Base-by-base conservation (phyloP, 2,113 vertebrate species). In the Pangasianodon hypophthalmus region DNA sequence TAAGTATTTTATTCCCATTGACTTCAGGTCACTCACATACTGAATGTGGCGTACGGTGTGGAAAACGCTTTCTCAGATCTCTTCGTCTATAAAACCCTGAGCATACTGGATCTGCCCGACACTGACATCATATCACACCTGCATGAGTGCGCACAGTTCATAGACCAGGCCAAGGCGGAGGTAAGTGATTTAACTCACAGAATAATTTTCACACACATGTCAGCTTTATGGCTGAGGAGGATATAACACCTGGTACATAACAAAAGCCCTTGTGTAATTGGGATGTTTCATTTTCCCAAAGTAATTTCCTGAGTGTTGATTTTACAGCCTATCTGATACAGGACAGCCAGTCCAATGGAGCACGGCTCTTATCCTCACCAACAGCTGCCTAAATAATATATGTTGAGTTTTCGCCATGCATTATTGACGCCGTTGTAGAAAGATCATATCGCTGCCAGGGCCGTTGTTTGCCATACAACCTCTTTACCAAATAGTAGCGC, bases 21-120 rank as follows among this genome's bases (percentile, higher is more conserved):
- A 0, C 91, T 93, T 88, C 94, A 99, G 98, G 97, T 99, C 92
- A 98, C 98, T 87, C 98, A 99, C 46, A 93, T 99, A 92, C 95
- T 99, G 90, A 99, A 99, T 75, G 97, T 99, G 87, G 98, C 98
- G 0, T 98, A 97, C 0, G 98, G 98, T 91, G 97, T 99, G 88
- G 96, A 98, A 94, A 99, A 99, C 91, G 95, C 95, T 88, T 99
- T 99, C 89, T 96, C 96, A 0, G 95, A 96, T 44, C 92, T 96
- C 32, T 96, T 96, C 91, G 91, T 96, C 89, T 96, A 96, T 91
- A 96, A 95, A 88, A 95, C 93, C 0, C 92, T 99, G 93, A 96
- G 96, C 87, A 97, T 99, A 88, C 90, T 98, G 95, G 98, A 99
- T 93, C 95, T 97, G 0, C 98, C 98, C 9, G 97, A 99, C 90